Evolutionary conservation across 2,888 invertebrate species (phyloP).

Genomic region (Hyles lineata): DNA sequence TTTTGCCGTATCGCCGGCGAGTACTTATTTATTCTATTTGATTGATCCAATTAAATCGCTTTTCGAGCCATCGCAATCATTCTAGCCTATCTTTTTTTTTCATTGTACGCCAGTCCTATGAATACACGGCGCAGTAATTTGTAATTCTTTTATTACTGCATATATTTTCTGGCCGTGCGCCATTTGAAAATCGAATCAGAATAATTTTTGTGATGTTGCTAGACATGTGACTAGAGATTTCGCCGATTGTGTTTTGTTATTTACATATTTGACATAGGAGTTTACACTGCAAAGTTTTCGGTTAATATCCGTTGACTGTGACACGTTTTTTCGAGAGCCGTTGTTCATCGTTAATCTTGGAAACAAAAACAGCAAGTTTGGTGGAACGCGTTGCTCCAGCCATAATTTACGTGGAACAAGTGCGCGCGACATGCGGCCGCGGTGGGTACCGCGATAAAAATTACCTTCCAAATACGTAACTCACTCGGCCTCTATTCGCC

Average conservation of each 20-base stretch:
- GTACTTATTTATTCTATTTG: constrained; percentile 28
- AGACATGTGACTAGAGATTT: not conserved
- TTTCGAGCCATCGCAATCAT: constrained; percentile 18
- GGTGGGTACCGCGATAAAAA: constrained; percentile 56
- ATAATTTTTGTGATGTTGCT: not conserved
- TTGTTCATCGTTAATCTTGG: constrained; percentile 83
- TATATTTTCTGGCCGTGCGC: not conserved
- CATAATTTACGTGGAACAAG: constrained; percentile 77
- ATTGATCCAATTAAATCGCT: constrained; percentile 25
- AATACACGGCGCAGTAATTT: constrained; percentile 1
- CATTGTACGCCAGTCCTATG: not conserved
- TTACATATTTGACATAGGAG: constrained; percentile 62
- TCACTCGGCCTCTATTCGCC: constrained; percentile 23
- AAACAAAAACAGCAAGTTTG: constrained; percentile 82
- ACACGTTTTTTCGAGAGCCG: constrained; percentile 79
- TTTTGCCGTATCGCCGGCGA: constrained; percentile 12
- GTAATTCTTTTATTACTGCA: not conserved
- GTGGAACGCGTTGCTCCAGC: constrained; percentile 65
- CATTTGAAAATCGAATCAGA: not conserved
- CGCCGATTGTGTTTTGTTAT: constrained; percentile 60
- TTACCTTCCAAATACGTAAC: constrained; percentile 50
- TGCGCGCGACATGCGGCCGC: constrained; percentile 73
- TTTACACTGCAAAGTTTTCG: constrained; percentile 76
- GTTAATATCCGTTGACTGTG: constrained; percentile 79
- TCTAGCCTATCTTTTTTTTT: constrained; percentile 21